These are phyloP conservation scores for Myrmecophaga tridactyla DNA, from an alignment of 2,113 vertebrate species.

Conservation along the genomic window DNA sequence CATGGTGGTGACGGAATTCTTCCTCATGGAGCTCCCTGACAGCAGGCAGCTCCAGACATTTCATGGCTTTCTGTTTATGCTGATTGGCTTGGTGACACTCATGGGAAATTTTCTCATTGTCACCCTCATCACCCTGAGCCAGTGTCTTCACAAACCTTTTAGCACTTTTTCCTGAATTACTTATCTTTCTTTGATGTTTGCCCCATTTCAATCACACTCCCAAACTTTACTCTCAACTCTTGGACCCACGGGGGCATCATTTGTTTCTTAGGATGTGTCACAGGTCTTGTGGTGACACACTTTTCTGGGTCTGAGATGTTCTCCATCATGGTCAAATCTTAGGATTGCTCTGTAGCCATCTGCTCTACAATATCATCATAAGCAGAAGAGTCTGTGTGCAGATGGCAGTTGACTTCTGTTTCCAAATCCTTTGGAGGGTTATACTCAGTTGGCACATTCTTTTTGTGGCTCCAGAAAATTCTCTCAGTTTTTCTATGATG, in stretches of 20 bases:
- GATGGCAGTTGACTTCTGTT: constrained; percentile 17
- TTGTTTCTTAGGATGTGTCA: neutral
- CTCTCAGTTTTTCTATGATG: constrained; percentile 67
- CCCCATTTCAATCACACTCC: constrained; percentile 40
- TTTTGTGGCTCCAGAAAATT: constrained; percentile 55
- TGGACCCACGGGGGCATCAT: neutral
- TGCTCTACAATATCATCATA: no score
- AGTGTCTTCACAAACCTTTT: neutral
- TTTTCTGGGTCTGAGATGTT: constrained; percentile 31
- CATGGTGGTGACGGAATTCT: neutral
- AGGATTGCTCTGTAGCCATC: neutral
- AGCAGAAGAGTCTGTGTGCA: neutral
- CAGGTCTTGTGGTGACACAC: constrained; percentile 30
- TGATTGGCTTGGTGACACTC: neutral
- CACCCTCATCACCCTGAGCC: neutral
- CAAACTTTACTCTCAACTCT: constrained; percentile 20
- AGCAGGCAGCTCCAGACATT: neutral
- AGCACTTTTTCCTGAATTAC: neutral
- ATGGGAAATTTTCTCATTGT: neutral
- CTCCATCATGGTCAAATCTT: constrained; percentile 42
- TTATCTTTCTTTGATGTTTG: neutral
- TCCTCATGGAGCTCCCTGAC: neutral
- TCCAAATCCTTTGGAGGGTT: neutral
- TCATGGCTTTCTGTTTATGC: neutral
- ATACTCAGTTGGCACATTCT: constrained; percentile 39